phyloP scores from a whole-genome alignment of 1,140 invertebrate genomes.

The Orchesella cincta region DNA sequence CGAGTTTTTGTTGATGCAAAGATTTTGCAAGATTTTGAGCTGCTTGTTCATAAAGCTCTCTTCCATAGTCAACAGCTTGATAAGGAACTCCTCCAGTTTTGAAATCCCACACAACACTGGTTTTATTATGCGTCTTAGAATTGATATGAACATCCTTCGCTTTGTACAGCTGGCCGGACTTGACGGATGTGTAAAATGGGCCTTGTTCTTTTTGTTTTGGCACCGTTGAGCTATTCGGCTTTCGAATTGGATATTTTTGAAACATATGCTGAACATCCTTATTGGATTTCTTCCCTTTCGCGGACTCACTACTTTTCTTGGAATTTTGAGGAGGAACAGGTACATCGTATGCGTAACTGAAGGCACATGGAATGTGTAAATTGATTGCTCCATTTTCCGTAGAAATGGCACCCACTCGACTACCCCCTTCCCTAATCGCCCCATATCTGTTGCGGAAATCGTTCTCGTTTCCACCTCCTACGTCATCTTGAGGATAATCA shows the following conservation, averaged over 20 bases:
- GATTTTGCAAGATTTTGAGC: constrained; percentile 1
- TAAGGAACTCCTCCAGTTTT: not conserved
- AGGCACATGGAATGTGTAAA: constrained; percentile 20
- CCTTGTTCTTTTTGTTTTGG: too few relatives aligned
- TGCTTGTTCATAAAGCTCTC: constrained; percentile 38
- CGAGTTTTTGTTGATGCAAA: not conserved
- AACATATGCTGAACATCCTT: not conserved
- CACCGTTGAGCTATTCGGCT: too few relatives aligned
- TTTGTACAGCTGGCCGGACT: not conserved
- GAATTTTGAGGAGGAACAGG: not conserved
- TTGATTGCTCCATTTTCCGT: not conserved
- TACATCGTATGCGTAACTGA: not conserved
- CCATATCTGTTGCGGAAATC: not conserved
- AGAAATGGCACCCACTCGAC: not conserved
- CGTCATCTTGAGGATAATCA: not conserved
- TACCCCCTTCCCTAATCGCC: not conserved
- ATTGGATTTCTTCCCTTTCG: not conserved
- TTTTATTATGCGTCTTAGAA: not conserved
- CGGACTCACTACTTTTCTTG: not conserved
- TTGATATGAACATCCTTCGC: not conserved
- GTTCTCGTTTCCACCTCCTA: not conserved
- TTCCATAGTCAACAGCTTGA: constrained; percentile 27
- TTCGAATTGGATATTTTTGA: not conserved
- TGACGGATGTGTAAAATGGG: not conserved
- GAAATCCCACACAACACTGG: constrained; percentile 23